These are phyloP conservation scores for Gallinago media DNA, from an alignment of 2,113 vertebrate species.

Conservation along the genomic window DNA sequence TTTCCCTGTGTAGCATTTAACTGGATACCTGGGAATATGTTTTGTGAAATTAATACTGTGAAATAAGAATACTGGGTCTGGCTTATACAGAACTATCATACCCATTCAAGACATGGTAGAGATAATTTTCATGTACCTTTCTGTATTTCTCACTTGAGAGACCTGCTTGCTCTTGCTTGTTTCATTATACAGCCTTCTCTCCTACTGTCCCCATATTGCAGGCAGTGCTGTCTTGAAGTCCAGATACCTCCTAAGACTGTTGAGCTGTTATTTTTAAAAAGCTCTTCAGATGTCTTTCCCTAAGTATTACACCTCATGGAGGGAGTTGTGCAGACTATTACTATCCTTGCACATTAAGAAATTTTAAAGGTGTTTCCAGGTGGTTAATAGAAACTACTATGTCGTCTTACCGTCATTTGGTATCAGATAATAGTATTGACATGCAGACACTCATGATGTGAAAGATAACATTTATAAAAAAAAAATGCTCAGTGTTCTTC, in stretches of 20 bases:
- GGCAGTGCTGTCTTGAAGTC: background rate
- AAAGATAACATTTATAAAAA: background rate
- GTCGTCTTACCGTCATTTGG: background rate
- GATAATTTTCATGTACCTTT: background rate
- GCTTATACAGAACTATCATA: background rate
- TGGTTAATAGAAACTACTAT: background rate
- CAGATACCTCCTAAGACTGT: background rate
- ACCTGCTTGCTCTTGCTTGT: background rate
- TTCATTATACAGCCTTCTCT: background rate
- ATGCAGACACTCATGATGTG: background rate
- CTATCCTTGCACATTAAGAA: background rate
- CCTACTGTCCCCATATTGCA: background rate
- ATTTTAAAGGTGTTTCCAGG: background rate
- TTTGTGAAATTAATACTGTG: background rate
- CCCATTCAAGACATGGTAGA: background rate
- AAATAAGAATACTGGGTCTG: background rate
- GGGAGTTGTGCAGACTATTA: background rate
- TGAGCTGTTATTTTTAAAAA: background rate
- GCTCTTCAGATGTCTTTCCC: background rate
- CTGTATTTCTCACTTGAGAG: background rate
- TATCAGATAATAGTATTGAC: background rate
- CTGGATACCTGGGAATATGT: background rate
- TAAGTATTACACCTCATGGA: background rate
- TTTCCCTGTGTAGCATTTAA: background rate
- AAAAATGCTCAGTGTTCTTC: background rate